Evolutionary conservation across 2,888 invertebrate genomes (phyloP).

Genomic region (Aphodius granarius): DNA sequence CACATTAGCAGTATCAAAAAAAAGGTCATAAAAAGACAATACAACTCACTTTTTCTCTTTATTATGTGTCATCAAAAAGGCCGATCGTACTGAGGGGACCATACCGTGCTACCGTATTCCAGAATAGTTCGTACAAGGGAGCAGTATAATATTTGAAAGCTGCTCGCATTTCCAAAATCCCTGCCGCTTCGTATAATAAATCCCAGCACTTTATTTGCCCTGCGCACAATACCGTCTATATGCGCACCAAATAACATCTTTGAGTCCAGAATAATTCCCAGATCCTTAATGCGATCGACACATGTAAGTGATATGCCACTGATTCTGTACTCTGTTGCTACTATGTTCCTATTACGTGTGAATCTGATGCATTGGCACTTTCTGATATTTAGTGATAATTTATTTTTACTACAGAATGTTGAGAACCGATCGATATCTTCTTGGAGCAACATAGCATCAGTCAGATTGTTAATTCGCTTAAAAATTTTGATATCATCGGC

Average conservation of each 20-base stretch:
- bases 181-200: background rate
- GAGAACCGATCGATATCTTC: constrained; percentile 5
- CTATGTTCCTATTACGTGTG: too few species aligned
- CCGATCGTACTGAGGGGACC: too few species aligned
- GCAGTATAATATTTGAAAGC: background rate
- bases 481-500: constrained; percentile 15
- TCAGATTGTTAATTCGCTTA: background rate
- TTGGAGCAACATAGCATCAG: constrained; percentile 11
- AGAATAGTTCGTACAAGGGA: background rate
- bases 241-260: background rate
- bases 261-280: background rate
- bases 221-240: background rate
- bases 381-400: background rate
- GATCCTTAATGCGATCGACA: too few species aligned
- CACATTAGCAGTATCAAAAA: too few species aligned
- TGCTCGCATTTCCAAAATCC: background rate
- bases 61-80: too few species aligned
- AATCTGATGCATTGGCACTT: too few species aligned
- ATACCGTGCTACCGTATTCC: too few species aligned
- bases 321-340: too few species aligned
- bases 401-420: background rate
- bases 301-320: too few species aligned
- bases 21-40: too few species aligned
- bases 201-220: background rate
- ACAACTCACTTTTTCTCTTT: too few species aligned